These are phyloP conservation scores for Andrena cerasifolii DNA, from an alignment of 1,140 invertebrate species.

Conservation along the genomic window DNA sequence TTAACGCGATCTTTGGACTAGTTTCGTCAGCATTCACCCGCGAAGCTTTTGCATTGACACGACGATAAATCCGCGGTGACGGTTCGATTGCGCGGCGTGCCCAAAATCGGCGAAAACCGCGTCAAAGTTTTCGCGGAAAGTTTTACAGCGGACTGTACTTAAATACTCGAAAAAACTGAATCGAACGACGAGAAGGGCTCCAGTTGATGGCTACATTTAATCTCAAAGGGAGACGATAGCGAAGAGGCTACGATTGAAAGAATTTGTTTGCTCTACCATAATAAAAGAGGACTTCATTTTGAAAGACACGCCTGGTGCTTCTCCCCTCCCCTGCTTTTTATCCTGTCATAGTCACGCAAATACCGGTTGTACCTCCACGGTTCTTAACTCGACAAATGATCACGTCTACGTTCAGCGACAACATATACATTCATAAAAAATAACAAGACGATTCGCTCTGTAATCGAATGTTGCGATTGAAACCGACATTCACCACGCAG, in stretches of 20 bases:
- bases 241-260: slow-evolving; percentile 48
- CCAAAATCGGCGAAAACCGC: accelerated
- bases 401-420: background rate
- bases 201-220: slow-evolving; percentile 47
- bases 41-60: too few relatives aligned
- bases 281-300: slow-evolving; percentile 48
- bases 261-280: slow-evolving; percentile 56
- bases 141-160: slow-evolving; percentile 32
- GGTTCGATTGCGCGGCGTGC: too few relatives aligned
- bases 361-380: background rate
- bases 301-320: slow-evolving; percentile 46
- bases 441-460: slow-evolving; percentile 17
- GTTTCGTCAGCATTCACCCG: background rate
- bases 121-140: background rate
- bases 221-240: slow-evolving; percentile 56
- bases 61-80: too few relatives aligned
- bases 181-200: slow-evolving; percentile 40
- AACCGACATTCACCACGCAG: background rate
- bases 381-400: slow-evolving; percentile 20
- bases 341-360: slow-evolving; percentile 25
- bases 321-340: background rate
- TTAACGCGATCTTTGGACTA: background rate
- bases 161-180: slow-evolving; percentile 52
- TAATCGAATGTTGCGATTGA: slow-evolving; percentile 13
- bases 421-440: background rate